Evolutionary conservation across 2,113 vertebrate genomes (phyloP).

Genomic region (Myanophis thanlyinensis): DNA sequence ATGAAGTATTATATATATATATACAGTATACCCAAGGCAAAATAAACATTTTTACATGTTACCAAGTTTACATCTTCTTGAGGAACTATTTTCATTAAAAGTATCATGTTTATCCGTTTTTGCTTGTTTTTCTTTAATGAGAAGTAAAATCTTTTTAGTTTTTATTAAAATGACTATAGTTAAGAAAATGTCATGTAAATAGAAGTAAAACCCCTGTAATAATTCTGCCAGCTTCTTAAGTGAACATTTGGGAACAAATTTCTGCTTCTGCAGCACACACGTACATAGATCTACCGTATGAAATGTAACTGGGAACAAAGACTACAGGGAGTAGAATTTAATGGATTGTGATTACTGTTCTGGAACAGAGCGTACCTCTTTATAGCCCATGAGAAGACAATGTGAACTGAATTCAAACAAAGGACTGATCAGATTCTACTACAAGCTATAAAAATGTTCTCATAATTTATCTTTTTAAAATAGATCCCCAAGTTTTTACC

Average conservation of each 20-base stretch:
- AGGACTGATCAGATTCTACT: constrained; percentile 74
- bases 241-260: neutral
- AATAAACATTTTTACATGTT: neutral
- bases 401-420: constrained; percentile 87
- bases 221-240: constrained; percentile 35
- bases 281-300: constrained; percentile 61
- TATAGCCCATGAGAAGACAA: constrained; percentile 76
- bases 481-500: constrained; percentile 30
- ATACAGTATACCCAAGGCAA: neutral
- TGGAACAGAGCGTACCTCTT: constrained; percentile 88
- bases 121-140: neutral
- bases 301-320: constrained; percentile 79
- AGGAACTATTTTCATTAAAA: neutral
- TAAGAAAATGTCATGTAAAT: neutral
- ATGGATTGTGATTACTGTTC: constrained; percentile 89
- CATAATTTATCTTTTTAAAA: constrained; percentile 62
- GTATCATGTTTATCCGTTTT: neutral
- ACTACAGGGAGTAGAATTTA: constrained; percentile 84
- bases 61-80: neutral
- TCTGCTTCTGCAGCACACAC: constrained; percentile 28
- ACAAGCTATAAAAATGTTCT: constrained; percentile 58
- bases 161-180: neutral
- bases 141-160: constrained; percentile 1
- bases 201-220: constrained; percentile 23
- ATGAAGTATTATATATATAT: too few relatives aligned